Base-by-base conservation (phyloP, 92 coral and sea anemone genomes). In the Epizoanthus ramosus region DNA sequence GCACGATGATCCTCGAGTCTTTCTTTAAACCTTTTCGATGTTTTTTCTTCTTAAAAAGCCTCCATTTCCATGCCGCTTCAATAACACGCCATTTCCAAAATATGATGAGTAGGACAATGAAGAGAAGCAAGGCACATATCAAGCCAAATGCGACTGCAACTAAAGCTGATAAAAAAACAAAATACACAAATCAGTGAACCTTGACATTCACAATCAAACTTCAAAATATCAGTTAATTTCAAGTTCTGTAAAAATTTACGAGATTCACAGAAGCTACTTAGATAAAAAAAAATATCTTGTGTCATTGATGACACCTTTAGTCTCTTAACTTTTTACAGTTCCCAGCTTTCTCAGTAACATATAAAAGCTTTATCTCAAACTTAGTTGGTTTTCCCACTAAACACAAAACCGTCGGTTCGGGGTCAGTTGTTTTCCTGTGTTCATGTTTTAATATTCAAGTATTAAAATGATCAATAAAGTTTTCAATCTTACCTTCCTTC, bases 71-170 rank as follows among this genome's bases (percentile, higher is more conserved):
- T 14, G 82, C 82, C 10, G 82, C 82, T 63, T 37, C 71, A 47
- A 77, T 41, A 5, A 57, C 56, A 66, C 71, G 82, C 82, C 82
- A 77, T 77, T 77, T 77, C 70, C 82, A 77, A 15, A 61, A 7
- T 21, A 77, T 6, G 22, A 77, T 61, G 22, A 77, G 28, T 7
- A 77, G 17, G 60, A 63, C 3, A 37, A 77, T 61, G 57, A 77
- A 77, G 9, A 77, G 57, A 23, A 77, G 57, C 71, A 77, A 41
- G 39, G 71, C 82, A 24, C 82, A 61, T 43, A 77, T 39, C 17
- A 77, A 25, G 57, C 82, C 82, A 43, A 77, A 63, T 57, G 71
- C 82, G n/a, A 77, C 71, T 41, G 82, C 57, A 77, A 77, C 59
- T 63, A 77, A 16, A 37, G 57, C 82, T 77, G 8, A 57, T 21